Conservation (phyloP, 2,888 invertebrate genomes). For the Colostygia pectinataria region DNA sequence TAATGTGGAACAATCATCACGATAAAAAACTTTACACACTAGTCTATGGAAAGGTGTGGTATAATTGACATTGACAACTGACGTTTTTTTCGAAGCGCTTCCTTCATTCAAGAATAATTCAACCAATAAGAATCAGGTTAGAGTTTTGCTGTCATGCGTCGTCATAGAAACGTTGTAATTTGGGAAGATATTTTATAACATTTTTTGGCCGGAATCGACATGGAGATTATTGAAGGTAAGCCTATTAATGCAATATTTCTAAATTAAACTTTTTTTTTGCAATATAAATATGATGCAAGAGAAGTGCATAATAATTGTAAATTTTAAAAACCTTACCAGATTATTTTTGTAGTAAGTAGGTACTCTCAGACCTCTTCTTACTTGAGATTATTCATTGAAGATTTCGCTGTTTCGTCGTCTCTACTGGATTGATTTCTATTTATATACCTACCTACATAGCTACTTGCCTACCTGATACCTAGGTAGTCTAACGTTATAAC, state of each 20-base stretch:
- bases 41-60: constrained; percentile 13
- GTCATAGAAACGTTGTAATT: constrained; percentile 80
- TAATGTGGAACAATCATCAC: too few species aligned
- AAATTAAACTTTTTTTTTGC: neutral
- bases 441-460: too few species aligned
- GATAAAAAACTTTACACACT: neutral
- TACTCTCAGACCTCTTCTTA: too few species aligned
- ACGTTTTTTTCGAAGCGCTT: neutral
- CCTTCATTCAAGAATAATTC: neutral
- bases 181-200: constrained; percentile 66
- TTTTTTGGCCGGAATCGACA: constrained; percentile 73
- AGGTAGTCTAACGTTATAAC: too few species aligned
- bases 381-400: too few species aligned
- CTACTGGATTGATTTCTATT: too few species aligned
- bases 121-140: constrained; percentile 56
- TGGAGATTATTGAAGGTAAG: constrained; percentile 78
- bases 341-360: constrained; percentile 1
- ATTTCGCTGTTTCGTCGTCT: too few species aligned
- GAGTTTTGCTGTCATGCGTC: constrained; percentile 79
- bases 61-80: constrained; percentile 16
- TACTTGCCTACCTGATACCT: too few species aligned
- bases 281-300: neutral
- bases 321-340: constrained; percentile 23
- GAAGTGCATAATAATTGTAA: constrained; percentile 2
- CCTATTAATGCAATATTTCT: constrained; percentile 40